Conservation (phyloP, 1,140 invertebrate species). For the Ostrea denselamellosa region DNA sequence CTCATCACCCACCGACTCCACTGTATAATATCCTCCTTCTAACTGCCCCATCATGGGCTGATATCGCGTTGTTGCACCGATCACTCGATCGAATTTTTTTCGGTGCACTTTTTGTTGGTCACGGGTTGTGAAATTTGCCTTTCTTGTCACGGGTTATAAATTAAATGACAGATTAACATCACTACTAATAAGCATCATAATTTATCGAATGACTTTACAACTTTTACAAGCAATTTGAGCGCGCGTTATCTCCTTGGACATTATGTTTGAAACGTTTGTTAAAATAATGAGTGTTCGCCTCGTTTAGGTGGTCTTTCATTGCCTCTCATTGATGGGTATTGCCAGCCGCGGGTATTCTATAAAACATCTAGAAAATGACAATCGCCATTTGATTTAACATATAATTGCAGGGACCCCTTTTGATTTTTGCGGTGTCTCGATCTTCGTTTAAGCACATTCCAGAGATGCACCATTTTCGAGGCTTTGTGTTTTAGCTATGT, state of each 20-base stretch:
- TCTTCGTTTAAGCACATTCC: background rate
- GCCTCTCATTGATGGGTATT: background rate
- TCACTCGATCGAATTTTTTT: constrained; percentile 1
- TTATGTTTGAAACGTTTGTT: background rate
- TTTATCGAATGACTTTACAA: background rate
- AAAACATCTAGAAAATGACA: constrained; percentile 22
- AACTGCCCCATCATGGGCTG: background rate
- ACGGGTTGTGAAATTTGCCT: background rate
- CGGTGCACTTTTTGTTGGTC: constrained; percentile 9
- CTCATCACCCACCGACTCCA: background rate
- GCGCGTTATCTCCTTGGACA: background rate
- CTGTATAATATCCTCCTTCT: background rate
- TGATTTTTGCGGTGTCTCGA: background rate
- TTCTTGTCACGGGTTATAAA: constrained; percentile 25
- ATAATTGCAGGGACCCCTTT: background rate
- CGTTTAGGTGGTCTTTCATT: background rate
- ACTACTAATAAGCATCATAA: background rate
- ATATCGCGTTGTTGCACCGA: constrained; percentile 11
- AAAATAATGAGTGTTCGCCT: background rate
- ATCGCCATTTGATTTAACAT: constrained; percentile 7
- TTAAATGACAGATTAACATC: background rate
- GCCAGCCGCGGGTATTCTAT: background rate
- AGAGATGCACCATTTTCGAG: constrained; percentile 5
- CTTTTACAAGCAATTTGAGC: background rate
- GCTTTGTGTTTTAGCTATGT: constrained; percentile 29